phyloP scores from a whole-genome alignment of 2,113 vertebrate genomes.

The Acrocephalus arundinaceus region DNA sequence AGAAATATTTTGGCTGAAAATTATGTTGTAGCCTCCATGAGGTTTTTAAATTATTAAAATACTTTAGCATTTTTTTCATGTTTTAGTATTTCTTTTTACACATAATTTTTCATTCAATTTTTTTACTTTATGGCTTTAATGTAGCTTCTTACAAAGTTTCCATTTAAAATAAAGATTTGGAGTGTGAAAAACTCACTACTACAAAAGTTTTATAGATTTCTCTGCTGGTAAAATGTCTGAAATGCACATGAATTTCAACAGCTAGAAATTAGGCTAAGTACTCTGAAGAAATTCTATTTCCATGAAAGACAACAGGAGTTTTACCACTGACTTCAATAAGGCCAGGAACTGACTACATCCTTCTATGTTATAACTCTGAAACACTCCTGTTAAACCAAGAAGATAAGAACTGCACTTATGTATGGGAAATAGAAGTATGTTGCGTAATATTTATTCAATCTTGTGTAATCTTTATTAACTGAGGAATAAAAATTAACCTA shows the following conservation, averaged over 20 bases:
- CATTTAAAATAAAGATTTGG: neutral
- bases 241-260: neutral
- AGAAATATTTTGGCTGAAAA: slow-evolving; percentile 60
- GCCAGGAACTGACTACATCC: neutral
- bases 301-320: neutral
- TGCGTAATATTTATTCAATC: neutral
- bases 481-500: neutral
- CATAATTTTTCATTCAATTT: neutral
- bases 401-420: neutral
- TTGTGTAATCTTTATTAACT: neutral
- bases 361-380: neutral
- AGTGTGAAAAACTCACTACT: neutral
- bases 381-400: neutral
- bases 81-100: slow-evolving; percentile 1
- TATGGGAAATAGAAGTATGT: neutral
- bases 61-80: slow-evolving; percentile 37
- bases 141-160: neutral
- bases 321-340: neutral
- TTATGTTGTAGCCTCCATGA: slow-evolving; percentile 29
- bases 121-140: neutral
- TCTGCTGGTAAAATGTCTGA: neutral
- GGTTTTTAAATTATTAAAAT: slow-evolving; percentile 57
- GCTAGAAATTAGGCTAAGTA: neutral
- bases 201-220: neutral
- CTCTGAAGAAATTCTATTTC: neutral